Evolutionary conservation across 2,888 invertebrate genomes (phyloP), one percentile per base, ranked within the genome.

Genomic region (Drosophila affinis): DNA sequence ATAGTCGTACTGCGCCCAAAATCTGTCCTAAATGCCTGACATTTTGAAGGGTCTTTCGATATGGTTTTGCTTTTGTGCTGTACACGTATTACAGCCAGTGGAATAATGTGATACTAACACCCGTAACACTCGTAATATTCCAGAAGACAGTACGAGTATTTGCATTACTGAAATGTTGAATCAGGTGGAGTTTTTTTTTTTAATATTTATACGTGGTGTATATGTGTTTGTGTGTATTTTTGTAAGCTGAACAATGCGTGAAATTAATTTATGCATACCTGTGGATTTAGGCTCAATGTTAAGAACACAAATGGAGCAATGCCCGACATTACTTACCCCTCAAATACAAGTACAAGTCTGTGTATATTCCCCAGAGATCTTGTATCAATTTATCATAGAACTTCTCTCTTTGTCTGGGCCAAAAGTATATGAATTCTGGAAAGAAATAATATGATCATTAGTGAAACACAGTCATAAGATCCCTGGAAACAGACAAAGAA

Each of bases 401-500:
- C 51, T 55, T n/a, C 34, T 67, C 27, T 29, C 29, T 29, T 29
- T 29, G 29, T 29, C 29, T 21, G 45, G 49, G 18, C 5, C 12
- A 21, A 46, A 51, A 46, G 46, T 12, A 21, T 39, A 39, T 39
- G 55, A 7, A n/a, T 53, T 54, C 65, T 49, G 65, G 32, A 46
- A 12, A 65, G 29, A 64, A 24, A 21, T 18, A 29, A 49, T 34
- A 65, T 65, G 54, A 32, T 65, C 65, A 32, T 65, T 65, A 65
- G 54, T 65, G 39, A 45, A 39, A 44, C 46, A 39, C 10, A 27
- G 67, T 49, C 45, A 45, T 29, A 44, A 55, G 67, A 45, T 44
- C n/a, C n/a, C 14, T 14, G 47, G 62, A 57, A 53, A 74, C 74
- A 61, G 57, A 77, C 73, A 64, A 79, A 70, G 65, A 64, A 79